Conservation (phyloP, 2,888 invertebrate species). For the Celastrina argiolus region DNA sequence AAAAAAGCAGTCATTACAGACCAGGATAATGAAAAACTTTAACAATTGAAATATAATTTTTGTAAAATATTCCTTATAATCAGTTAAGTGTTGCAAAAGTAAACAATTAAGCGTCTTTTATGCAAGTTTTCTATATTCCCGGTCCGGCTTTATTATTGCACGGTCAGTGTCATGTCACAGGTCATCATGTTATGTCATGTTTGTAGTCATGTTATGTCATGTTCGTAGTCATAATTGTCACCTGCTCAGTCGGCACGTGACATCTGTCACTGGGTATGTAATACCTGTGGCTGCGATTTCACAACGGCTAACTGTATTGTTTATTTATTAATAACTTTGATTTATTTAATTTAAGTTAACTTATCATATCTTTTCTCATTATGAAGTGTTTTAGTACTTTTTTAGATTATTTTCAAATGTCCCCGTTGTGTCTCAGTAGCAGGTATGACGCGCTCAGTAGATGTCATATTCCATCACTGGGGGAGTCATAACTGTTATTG, state of each 20-base stretch:
- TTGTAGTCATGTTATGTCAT: not conserved
- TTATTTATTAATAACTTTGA: not conserved
- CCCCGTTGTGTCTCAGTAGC: not conserved
- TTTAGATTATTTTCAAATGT: not conserved
- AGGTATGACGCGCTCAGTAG: conserved; percentile 6
- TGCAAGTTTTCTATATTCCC: too few species aligned
- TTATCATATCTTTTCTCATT: not conserved
- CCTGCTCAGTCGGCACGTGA: conserved; percentile 35
- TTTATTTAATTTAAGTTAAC: not conserved
- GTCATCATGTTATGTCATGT: not conserved
- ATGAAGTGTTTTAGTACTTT: not conserved
- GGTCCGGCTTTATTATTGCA: too few species aligned
- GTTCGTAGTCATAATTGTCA: conserved; percentile 25
- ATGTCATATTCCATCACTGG: conserved; percentile 26
- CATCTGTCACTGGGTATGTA: conserved; percentile 39
- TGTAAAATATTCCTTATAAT: too few species aligned
- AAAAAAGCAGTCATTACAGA: not conserved
- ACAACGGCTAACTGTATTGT: not conserved
- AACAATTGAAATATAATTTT: too few species aligned
- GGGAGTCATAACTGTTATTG: conserved; percentile 30
- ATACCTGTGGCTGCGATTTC: conserved; percentile 23
- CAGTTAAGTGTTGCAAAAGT: too few species aligned
- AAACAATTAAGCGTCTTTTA: too few species aligned
- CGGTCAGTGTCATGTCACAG: too few species aligned
- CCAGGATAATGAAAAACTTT: too few species aligned